These are phyloP conservation scores for Drosophila hamatofila DNA, from an alignment of 2,888 invertebrate species.

Conservation along the genomic window DNA sequence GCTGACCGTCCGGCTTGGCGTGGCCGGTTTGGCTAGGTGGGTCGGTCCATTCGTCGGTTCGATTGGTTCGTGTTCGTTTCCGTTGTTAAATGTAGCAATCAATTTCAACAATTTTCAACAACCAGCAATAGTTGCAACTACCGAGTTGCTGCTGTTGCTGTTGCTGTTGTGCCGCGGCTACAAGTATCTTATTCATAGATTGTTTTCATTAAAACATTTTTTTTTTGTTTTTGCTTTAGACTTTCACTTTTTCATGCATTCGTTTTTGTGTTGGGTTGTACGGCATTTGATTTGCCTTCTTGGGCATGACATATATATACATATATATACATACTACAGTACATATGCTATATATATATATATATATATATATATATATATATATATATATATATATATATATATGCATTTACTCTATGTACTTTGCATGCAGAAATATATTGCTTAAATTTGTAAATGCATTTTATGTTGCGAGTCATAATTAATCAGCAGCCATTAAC, in stretches of 20 bases:
- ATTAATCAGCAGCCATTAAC: constrained; percentile 9
- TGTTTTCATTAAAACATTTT: constrained; percentile 49
- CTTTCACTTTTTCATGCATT: constrained; percentile 65
- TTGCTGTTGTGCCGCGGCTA: constrained; percentile 21
- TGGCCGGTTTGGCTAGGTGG: constrained; percentile 47
- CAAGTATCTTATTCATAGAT: constrained; percentile 53
- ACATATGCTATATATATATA: not conserved
- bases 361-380: not conserved
- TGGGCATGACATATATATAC: constrained; percentile 21
- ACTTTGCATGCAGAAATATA: constrained; percentile 16
- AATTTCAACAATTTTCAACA: constrained; percentile 48
- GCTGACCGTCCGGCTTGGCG: constrained; percentile 45
- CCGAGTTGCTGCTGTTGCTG: constrained; percentile 20
- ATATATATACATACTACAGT: no score
- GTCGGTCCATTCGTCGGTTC: constrained; percentile 35
- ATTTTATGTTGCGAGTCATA: constrained; percentile 7
- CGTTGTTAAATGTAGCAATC: constrained; percentile 74
- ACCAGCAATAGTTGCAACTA: constrained; percentile 56
- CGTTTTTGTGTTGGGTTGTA: constrained; percentile 23
- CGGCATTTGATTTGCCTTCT: constrained; percentile 44
- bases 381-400: not conserved
- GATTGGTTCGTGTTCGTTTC: constrained; percentile 62
- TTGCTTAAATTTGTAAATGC: constrained; percentile 20
- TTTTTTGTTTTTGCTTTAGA: constrained; percentile 45
- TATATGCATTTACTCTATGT: not conserved